phyloP scores from a whole-genome alignment of 2,888 invertebrate species.

The Labia minor region DNA sequence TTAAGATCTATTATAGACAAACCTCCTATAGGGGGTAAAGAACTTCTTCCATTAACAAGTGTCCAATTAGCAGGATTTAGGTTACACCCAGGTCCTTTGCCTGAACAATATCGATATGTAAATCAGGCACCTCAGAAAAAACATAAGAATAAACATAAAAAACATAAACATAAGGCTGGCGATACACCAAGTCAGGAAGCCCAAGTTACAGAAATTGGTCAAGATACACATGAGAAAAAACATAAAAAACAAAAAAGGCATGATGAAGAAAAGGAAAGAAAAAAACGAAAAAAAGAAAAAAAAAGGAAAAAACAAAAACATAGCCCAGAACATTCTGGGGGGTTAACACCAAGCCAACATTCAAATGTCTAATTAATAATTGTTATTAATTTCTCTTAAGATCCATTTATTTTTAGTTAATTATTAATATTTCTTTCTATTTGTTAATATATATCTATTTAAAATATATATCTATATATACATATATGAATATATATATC shows the following conservation, averaged over 20 bases:
- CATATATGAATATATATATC: no score
- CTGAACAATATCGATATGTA: constrained; percentile 88
- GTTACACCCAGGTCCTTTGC: constrained; percentile 88
- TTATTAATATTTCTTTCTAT: no score
- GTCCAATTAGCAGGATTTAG: constrained; percentile 87
- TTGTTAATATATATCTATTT: no score
- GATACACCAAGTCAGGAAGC: constrained; percentile 65
- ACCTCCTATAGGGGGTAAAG: constrained; percentile 85
- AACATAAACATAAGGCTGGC: constrained; percentile 84
- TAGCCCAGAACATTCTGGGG: constrained; percentile 72
- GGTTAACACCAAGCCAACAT: constrained; percentile 51
- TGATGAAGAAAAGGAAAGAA: constrained; percentile 86
- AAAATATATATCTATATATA: no score
- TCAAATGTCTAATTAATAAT: constrained; percentile 34
- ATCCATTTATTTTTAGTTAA: no score
- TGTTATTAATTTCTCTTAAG: not conserved
- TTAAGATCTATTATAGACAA: constrained; percentile 89
- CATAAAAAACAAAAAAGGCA: constrained; percentile 90
- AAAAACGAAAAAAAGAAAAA: constrained; percentile 90
- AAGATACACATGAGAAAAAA: constrained; percentile 86
- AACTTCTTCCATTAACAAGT: constrained; percentile 72
- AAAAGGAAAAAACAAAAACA: constrained; percentile 90
- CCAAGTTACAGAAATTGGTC: constrained; percentile 42
- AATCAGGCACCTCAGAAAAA: constrained; percentile 85
- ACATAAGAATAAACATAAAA: constrained; percentile 92